phyloP scores from a whole-genome alignment of 2,113 vertebrate genomes.

The Chaetorhynchus papuensis region DNA sequence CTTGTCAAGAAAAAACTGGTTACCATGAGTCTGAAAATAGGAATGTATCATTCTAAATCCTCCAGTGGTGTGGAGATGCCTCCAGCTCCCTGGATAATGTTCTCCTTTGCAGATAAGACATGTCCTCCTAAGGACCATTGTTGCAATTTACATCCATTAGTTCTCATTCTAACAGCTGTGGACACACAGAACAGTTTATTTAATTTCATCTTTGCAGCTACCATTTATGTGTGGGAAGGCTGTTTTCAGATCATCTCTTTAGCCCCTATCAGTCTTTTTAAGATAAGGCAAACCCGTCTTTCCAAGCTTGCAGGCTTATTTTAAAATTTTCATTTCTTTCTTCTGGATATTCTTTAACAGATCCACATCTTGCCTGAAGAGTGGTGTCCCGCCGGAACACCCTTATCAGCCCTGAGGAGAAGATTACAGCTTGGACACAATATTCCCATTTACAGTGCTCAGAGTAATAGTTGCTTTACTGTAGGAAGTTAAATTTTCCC shows the following conservation, averaged over 20 bases:
- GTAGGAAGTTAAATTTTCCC: not conserved
- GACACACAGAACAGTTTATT: not conserved
- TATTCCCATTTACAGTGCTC: slow-evolving; percentile 22
- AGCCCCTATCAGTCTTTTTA: not conserved
- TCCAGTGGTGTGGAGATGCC: not conserved
- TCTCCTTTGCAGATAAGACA: not conserved
- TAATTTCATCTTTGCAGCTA: not conserved
- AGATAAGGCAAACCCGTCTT: slow-evolving; percentile 42
- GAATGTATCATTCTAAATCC: not conserved
- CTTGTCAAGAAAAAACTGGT: not conserved
- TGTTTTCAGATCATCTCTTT: slow-evolving; percentile 39
- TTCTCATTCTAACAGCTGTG: not conserved
- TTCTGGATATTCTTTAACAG: slow-evolving; percentile 30
- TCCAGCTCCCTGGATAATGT: not conserved
- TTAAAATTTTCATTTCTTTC: slow-evolving; percentile 36
- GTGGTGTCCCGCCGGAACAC: not conserved
- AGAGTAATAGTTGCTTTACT: not conserved
- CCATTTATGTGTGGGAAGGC: not conserved
- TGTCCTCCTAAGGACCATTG: not conserved
- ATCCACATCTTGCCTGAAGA: slow-evolving; percentile 41
- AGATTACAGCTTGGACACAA: slow-evolving; percentile 33
- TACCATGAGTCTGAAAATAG: not conserved
- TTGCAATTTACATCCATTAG: not conserved
- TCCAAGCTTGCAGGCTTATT: slow-evolving; percentile 26
- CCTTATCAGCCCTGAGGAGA: slow-evolving; percentile 26